These are phyloP conservation scores for Pollenia griseotomentosa DNA, from an alignment of 2,888 invertebrate species.

Conservation along the genomic window DNA sequence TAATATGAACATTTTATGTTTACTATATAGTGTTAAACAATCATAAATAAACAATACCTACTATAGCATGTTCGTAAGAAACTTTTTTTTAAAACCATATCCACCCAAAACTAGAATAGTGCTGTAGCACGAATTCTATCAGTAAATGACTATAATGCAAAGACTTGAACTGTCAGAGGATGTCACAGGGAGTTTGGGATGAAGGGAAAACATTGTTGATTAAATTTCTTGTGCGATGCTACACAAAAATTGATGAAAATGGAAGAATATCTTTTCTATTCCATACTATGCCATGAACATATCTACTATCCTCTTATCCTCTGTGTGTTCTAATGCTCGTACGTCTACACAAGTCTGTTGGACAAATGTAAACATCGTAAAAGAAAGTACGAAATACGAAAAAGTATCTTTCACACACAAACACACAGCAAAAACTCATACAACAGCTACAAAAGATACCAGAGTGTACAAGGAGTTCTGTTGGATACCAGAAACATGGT, in stretches of 20 bases:
- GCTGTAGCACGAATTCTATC: constrained; percentile 47
- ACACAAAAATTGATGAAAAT: constrained; percentile 71
- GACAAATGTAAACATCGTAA: constrained; percentile 68
- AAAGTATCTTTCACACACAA: constrained; percentile 22
- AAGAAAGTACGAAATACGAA: constrained; percentile 57
- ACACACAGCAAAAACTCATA: constrained; percentile 10
- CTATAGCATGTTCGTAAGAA: not conserved
- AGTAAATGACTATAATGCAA: constrained; percentile 55
- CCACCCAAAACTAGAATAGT: not conserved
- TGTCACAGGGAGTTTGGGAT: constrained; percentile 13
- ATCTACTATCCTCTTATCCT: constrained; percentile 14
- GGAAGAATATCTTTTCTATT: constrained; percentile 63
- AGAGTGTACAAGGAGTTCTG: constrained; percentile 60
- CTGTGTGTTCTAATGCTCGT: constrained; percentile 33
- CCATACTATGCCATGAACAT: constrained; percentile 21
- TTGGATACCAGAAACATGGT: constrained; percentile 45
- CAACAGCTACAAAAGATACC: constrained; percentile 22
- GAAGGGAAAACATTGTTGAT: constrained; percentile 67
- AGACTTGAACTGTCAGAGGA: constrained; percentile 57
- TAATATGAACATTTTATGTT: too few species aligned
- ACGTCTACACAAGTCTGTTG: constrained; percentile 53
- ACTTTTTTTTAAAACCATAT: constrained; percentile 10
- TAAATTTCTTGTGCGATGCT: constrained; percentile 72
- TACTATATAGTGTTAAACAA: too few species aligned
- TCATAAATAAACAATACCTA: not conserved